Conservation (phyloP, 1,140 invertebrate species). For the Stenopsyche tienmushanensis region DNA sequence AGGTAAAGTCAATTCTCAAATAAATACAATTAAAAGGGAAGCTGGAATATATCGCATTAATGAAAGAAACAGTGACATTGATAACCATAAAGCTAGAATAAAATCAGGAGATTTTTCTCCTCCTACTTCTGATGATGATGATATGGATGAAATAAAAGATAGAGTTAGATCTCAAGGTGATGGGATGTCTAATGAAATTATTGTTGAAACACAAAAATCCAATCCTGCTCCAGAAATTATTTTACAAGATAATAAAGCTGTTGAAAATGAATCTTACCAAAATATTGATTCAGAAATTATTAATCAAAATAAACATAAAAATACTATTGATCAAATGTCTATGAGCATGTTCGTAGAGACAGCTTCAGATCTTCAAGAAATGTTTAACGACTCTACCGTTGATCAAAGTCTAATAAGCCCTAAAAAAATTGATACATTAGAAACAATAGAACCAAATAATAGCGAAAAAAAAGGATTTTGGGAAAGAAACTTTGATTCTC, state of each 20-base stretch:
- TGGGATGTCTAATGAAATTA: slow-evolving; percentile 61
- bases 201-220: slow-evolving; percentile 44
- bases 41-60: slow-evolving; percentile 24
- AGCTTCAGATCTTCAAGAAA: slow-evolving; percentile 43
- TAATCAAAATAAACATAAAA: not conserved
- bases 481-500: slow-evolving; percentile 56
- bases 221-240: not conserved
- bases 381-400: slow-evolving; percentile 32
- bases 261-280: not conserved
- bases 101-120: slow-evolving; percentile 55
- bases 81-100: slow-evolving; percentile 50
- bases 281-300: not conserved
- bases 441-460: not conserved
- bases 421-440: not conserved
- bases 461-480: slow-evolving; percentile 56
- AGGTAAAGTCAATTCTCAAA: slow-evolving; percentile 5
- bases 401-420: not conserved
- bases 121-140: slow-evolving; percentile 54
- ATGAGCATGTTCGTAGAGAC: slow-evolving; percentile 57
- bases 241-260: not conserved
- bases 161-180: slow-evolving; percentile 50
- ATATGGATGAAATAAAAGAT: slow-evolving; percentile 51
- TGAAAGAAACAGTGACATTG: slow-evolving; percentile 49
- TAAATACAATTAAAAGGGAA: slow-evolving; percentile 11
- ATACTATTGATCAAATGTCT: slow-evolving; percentile 57